Percentiles rank a stretch among this genome's conserved stretches.
phyloP scores from a whole-genome alignment of 2,888 invertebrate genomes.

The Sphaeridia pumilis region DNA sequence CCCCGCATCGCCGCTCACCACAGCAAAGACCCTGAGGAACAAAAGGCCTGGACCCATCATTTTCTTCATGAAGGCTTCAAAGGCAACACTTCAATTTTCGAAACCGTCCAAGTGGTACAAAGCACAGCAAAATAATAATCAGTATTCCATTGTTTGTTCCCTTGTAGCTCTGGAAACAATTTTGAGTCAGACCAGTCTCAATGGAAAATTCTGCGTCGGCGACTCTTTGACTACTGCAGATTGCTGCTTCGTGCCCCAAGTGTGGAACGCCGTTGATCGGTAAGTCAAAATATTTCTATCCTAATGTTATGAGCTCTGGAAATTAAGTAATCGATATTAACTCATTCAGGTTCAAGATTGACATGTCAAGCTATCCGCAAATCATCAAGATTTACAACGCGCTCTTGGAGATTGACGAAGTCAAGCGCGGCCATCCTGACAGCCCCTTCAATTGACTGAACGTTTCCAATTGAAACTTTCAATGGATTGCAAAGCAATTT shows the following conservation, averaged over 20 bases:
- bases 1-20: constrained; percentile 65
- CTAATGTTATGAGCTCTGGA: neutral
- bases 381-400: constrained; percentile 77
- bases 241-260: constrained; percentile 88
- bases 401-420: constrained; percentile 43
- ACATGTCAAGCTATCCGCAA: constrained; percentile 76
- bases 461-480: neutral
- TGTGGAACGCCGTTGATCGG: constrained; percentile 61
- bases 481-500: neutral
- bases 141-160: neutral
- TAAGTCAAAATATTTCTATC: constrained; percentile 33
- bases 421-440: constrained; percentile 11
- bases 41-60: constrained; percentile 86
- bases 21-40: constrained; percentile 62
- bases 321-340: neutral
- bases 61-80: constrained; percentile 81
- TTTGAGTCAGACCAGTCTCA: constrained; percentile 53
- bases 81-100: constrained; percentile 37
- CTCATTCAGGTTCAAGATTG: constrained; percentile 70
- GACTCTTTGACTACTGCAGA: constrained; percentile 90
- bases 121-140: too few relatives aligned
- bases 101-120: neutral
- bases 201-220: constrained; percentile 86
- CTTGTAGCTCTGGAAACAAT: constrained; percentile 67
- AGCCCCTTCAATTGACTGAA: neutral